Evolutionary conservation across 2,888 invertebrate genomes (phyloP).

Genomic region (Sminthurinus aureus): DNA sequence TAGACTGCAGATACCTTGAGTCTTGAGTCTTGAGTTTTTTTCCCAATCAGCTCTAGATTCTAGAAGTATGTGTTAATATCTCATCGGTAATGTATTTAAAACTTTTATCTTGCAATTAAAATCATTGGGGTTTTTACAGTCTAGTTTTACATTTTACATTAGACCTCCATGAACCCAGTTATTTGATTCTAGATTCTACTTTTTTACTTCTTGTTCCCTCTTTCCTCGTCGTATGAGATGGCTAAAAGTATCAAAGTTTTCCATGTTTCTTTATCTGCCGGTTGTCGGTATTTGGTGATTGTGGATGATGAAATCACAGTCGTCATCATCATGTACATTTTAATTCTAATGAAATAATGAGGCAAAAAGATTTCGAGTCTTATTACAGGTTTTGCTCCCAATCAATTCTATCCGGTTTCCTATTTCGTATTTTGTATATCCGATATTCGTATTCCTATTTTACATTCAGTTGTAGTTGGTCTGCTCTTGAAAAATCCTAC

Average conservation of each 20-base stretch:
- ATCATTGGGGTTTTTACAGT: neutral
- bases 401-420: neutral
- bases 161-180: neutral
- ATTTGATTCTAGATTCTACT: too few species aligned
- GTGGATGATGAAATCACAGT: neutral
- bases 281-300: neutral
- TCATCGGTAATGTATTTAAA: conserved; percentile 3
- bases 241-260: too few species aligned
- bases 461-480: too few species aligned
- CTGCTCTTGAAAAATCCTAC: too few species aligned
- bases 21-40: neutral
- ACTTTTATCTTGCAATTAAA: conserved; percentile 1
- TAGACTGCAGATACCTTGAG: neutral
- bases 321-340: neutral
- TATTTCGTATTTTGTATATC: neutral
- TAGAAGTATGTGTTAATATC: neutral
- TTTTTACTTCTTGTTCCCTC: too few species aligned
- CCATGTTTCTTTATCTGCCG: neutral
- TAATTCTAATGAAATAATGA: conserved; percentile 20
- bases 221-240: neutral
- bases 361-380: neutral
- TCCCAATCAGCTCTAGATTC: neutral
- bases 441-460: neutral
- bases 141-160: neutral
- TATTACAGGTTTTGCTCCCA: neutral